Base-by-base conservation (phyloP, 2,888 invertebrate species). In the Torymus auratus region DNA sequence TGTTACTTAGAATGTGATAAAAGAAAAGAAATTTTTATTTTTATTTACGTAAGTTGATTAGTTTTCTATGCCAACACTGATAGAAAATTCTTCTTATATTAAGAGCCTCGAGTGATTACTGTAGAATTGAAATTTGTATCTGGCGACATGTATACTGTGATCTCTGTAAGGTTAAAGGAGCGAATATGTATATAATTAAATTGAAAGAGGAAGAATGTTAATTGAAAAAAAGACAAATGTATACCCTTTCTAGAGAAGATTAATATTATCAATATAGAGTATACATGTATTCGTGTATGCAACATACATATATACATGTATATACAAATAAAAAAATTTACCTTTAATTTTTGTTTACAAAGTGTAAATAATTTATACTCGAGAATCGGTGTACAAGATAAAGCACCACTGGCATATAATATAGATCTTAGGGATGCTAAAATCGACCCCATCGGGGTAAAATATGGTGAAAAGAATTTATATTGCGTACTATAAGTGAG, bases 81-180 rank as follows among this genome's bases (percentile, higher is more conserved):
- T 74, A 77, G 73, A 67, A 62, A 67, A 71, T 74, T 80, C 69
- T 81, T 41, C 41, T 41, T 41, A 41, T 73, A 61, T 78, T 60
- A 74, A 77, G 73, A 81, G 52, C 78, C 82, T 83, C 75, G 58
- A 86, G 85, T 84, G 85, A 85, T 83, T 86, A 85, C 83, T 86
- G 86, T 86, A 87, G 85, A 86, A 87, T 86, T 84, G 87, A 87
- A 86, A 88, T 86, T 87, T 89, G 86, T 88, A 90, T 90, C 88
- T 89, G 89, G 90, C 90, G 91, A 89, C 88, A 88, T 90, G 89
- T 91, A 89, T 89, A 90, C 91, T 90, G 91, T 91, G 91, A 90
- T 91, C 90, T 91, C 90, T 88, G 86, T 90, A 89, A 88, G 87
- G 86, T 89, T 86, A 85, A 87, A 83, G 84, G 85, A 86, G 83